These are phyloP conservation scores for Conchocele bisecta DNA, from an alignment of 2,888 invertebrate genomes.

Conservation along the genomic window DNA sequence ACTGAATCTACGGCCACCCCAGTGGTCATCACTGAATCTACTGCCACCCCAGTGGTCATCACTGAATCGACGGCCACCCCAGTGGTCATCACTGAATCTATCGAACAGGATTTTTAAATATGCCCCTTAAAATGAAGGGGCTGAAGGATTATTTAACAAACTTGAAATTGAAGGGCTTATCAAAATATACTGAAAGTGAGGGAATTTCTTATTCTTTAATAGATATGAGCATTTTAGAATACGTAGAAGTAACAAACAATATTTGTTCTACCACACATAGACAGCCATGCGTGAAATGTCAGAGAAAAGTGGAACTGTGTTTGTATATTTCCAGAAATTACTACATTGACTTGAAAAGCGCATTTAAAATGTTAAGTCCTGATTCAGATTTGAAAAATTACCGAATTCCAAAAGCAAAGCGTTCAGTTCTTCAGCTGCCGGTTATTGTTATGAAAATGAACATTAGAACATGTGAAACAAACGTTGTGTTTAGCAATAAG, in stretches of 20 bases:
- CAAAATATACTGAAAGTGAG: constrained; percentile 16
- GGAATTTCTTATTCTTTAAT: constrained; percentile 19
- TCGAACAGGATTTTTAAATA: no score
- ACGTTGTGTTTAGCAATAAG: constrained; percentile 8
- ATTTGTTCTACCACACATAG: constrained; percentile 14
- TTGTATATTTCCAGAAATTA: constrained; percentile 3
- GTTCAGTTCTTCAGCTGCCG: constrained; percentile 17
- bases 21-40: no score
- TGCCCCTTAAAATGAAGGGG: constrained; percentile 13
- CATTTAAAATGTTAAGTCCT: constrained; percentile 22
- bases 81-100: no score
- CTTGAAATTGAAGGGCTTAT: constrained; percentile 8
- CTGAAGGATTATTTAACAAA: constrained; percentile 8
- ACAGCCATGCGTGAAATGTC: constrained; percentile 16
- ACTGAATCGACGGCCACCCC: no score
- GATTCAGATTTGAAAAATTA: constrained; percentile 24
- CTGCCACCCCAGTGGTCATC: no score
- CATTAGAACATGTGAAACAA: constrained; percentile 8
- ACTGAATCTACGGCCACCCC: no score
- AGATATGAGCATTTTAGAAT: constrained; percentile 10
- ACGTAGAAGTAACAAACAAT: constrained; percentile 15
- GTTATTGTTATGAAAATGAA: constrained; percentile 11
- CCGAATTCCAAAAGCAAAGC: constrained; percentile 25
- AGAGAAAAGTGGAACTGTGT: constrained; percentile 8
- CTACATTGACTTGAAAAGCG: constrained; percentile 17